Evolutionary conservation across 1,140 invertebrate species (phyloP).

Genomic region (Zeugodacus cucurbitae): DNA sequence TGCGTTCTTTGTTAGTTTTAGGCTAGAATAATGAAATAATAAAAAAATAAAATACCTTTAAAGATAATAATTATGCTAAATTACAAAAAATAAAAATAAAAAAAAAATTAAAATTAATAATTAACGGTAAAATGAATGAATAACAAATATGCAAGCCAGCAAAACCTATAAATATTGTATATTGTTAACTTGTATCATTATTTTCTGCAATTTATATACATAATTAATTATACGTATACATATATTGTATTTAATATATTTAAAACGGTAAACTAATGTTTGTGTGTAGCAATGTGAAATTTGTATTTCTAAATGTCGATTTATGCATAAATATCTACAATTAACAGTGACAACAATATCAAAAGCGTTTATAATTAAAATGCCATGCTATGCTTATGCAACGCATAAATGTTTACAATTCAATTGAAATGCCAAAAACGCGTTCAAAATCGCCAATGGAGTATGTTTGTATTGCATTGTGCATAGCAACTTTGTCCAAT

Average conservation of each 20-base stretch:
- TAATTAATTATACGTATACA: conserved; percentile 25
- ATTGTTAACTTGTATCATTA: conserved; percentile 6
- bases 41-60: conserved; percentile 17
- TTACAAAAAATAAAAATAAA: not conserved
- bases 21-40: conserved; percentile 41
- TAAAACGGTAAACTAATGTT: not conserved
- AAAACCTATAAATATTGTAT: conserved; percentile 15
- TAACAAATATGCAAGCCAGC: not conserved
- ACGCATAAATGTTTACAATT: conserved; percentile 17
- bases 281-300: conserved; percentile 35
- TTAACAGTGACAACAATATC: not conserved
- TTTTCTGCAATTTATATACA: not conserved
- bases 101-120: not conserved
- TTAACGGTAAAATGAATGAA: not conserved
- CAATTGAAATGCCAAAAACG: not conserved
- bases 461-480: not conserved
- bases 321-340: conserved; percentile 23
- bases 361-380: not conserved
- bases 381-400: conserved; percentile 1
- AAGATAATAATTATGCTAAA: conserved; percentile 33
- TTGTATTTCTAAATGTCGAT: conserved; percentile 40
- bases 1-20: conserved; percentile 12
- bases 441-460: not conserved
- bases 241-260: no score
- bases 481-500: not conserved